These are phyloP conservation scores for Pelmatolapia mariae DNA, from an alignment of 2,113 vertebrate species.

Conservation along the genomic window DNA sequence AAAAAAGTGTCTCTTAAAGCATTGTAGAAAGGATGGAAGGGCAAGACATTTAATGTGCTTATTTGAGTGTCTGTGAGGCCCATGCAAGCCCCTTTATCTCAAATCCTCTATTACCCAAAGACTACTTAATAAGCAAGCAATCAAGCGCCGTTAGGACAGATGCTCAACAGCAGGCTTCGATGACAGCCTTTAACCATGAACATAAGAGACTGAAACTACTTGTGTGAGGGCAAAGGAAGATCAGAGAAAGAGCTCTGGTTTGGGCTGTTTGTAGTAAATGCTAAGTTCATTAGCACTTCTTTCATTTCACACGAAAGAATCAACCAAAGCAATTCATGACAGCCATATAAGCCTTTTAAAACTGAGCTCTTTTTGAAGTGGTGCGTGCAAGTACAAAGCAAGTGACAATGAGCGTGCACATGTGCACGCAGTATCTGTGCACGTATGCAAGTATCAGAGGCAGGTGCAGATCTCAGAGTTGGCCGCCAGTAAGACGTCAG, in stretches of 20 bases:
- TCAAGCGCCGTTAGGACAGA: conserved; percentile 33
- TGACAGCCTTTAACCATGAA: neutral
- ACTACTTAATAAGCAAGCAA: conserved; percentile 13
- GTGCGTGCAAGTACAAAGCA: conserved; percentile 17
- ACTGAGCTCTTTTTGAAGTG: conserved; percentile 42
- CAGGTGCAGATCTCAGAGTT: conserved; percentile 50
- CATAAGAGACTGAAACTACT: conserved; percentile 10
- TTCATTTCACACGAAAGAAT: conserved; percentile 43
- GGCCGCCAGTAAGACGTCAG: conserved; percentile 38
- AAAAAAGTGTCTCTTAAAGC: neutral
- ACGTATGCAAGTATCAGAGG: neutral
- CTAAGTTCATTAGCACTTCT: conserved; percentile 60
- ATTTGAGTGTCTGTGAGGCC: conserved; percentile 1
- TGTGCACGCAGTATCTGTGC: neutral
- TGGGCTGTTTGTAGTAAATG: conserved; percentile 48
- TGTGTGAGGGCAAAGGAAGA: conserved; percentile 28
- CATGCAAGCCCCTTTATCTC: conserved; percentile 1
- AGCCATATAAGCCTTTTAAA: conserved; percentile 38
- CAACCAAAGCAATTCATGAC: conserved; percentile 45
- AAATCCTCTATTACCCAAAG: conserved; percentile 12
- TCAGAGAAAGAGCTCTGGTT: conserved; percentile 51
- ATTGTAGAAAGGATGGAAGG: neutral
- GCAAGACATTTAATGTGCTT: neutral
- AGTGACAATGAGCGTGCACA: conserved; percentile 2
- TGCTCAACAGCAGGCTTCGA: conserved; percentile 14